Conservation (phyloP, 2,797 vertebrate genomes). For the Acanthurus tractus region DNA sequence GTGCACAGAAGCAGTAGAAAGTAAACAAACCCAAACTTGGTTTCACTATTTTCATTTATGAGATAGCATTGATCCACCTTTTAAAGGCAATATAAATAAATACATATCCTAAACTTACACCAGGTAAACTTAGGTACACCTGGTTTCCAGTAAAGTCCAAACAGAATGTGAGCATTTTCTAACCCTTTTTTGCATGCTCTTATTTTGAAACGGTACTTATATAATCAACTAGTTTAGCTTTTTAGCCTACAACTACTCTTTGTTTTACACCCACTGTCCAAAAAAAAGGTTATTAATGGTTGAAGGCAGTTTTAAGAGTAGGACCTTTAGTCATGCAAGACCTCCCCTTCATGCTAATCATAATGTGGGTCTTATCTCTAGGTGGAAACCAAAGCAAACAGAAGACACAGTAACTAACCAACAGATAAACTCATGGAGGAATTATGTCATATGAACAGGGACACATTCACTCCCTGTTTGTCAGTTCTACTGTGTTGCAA, state of each 20-base stretch:
- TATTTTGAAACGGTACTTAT: no score
- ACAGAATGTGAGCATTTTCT: no score
- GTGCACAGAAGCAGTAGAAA: conserved; percentile 26
- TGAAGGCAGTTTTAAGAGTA: neutral
- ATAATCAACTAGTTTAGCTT: no score
- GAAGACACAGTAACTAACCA: conserved; percentile 42
- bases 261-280: no score
- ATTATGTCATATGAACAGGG: conserved; percentile 49
- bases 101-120: neutral
- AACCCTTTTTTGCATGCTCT: no score
- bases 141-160: no score
- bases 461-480: conserved; percentile 53
- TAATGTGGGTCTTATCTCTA: conserved; percentile 52
- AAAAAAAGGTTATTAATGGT: no score
- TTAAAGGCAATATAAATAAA: conserved; percentile 7
- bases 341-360: neutral
- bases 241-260: no score
- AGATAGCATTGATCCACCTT: neutral
- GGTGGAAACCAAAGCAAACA: conserved; percentile 75
- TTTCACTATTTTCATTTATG: conserved; percentile 34
- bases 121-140: conserved; percentile 5
- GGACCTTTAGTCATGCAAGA: neutral
- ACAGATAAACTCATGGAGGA: conserved; percentile 47
- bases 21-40: conserved; percentile 44
- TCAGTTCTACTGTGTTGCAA: conserved; percentile 53